These are phyloP conservation scores for Drosophila orosa DNA, from an alignment of 1,140 invertebrate species.

Conservation along the genomic window DNA sequence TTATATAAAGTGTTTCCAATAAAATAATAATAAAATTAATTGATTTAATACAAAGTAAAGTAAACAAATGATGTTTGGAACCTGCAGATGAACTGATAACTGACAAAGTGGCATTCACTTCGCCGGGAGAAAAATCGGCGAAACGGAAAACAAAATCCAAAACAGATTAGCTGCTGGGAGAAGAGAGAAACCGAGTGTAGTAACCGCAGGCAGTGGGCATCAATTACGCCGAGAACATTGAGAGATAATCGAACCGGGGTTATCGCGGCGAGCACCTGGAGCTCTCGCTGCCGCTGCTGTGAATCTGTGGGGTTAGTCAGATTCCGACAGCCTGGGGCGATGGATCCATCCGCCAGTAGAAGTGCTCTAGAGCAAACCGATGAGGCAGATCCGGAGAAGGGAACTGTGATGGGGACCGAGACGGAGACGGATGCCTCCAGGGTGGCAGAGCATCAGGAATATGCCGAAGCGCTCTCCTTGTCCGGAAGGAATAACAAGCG, in stretches of 20 bases:
- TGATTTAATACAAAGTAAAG: not conserved
- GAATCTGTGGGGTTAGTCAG: slow-evolving; percentile 29
- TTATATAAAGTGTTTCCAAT: not conserved
- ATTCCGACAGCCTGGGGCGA: slow-evolving; percentile 10
- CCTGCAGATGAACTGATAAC: slow-evolving; percentile 8
- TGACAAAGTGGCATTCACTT: slow-evolving; percentile 11
- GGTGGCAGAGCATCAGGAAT: slow-evolving; percentile 24
- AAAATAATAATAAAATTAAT: not conserved
- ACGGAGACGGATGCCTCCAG: slow-evolving; percentile 11
- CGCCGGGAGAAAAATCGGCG: slow-evolving; percentile 6
- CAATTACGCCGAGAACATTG: slow-evolving; percentile 48
- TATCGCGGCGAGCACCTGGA: slow-evolving; percentile 42
- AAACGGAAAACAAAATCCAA: slow-evolving; percentile 35
- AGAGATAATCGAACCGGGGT: slow-evolving; percentile 53
- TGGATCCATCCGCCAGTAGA: slow-evolving; percentile 30
- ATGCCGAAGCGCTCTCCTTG: slow-evolving; percentile 21
- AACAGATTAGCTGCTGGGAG: slow-evolving; percentile 38
- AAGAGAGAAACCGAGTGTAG: slow-evolving; percentile 3
- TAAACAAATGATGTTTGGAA: not conserved
- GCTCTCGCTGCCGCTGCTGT: not conserved
- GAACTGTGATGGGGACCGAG: not conserved
- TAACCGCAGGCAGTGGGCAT: slow-evolving; percentile 31
- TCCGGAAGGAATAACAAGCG: slow-evolving; percentile 2
- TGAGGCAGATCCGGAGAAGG: not conserved
- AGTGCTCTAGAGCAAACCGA: slow-evolving; percentile 22